Evolutionary conservation across 2,797 vertebrate species (phyloP).

Genomic region (Phyllotis vaccarum): DNA sequence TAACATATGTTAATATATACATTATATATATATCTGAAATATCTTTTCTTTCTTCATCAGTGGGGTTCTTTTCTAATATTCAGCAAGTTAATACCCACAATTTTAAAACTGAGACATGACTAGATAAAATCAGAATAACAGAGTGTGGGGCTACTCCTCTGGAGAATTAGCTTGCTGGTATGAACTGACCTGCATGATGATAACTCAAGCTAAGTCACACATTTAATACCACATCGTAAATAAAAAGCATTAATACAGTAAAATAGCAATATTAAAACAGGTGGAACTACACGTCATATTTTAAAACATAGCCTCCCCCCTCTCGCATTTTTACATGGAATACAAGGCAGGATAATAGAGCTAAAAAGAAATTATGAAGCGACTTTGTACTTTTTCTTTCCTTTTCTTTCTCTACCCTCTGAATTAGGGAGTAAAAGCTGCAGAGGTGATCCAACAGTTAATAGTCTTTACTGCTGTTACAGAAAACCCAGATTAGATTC

Average conservation of each 20-base stretch:
- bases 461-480: not conserved
- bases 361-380: not conserved
- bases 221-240: not conserved
- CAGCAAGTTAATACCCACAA: not conserved
- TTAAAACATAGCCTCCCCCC: not conserved
- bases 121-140: not conserved
- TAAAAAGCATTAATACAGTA: not conserved
- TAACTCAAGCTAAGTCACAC: not conserved
- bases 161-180: not conserved
- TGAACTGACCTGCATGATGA: not conserved
- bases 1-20: not conserved
- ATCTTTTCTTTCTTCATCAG: not conserved
- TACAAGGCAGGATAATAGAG: not conserved
- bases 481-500: not conserved
- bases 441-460: not conserved
- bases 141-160: not conserved
- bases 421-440: not conserved
- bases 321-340: not conserved
- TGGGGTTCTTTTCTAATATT: not conserved
- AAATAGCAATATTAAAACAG: not conserved
- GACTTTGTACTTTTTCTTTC: not conserved
- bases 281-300: not conserved
- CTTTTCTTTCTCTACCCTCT: not conserved
- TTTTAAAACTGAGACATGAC: slow-evolving; percentile 31
- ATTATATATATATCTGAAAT: not conserved